These are phyloP conservation scores for Heliconius ethilla DNA, from an alignment of 2,888 invertebrate genomes.

Conservation along the genomic window DNA sequence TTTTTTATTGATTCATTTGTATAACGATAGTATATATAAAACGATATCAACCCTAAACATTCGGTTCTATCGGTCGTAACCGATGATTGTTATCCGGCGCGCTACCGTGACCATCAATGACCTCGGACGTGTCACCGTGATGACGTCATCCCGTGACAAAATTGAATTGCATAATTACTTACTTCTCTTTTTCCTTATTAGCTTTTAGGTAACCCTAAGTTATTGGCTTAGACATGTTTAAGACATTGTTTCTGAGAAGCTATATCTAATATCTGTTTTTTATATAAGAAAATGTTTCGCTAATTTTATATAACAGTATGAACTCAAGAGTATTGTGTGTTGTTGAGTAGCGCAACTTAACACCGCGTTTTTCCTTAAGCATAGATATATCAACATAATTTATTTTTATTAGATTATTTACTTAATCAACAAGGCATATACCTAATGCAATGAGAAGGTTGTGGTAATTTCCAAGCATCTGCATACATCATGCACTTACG, in stretches of 20 bases:
- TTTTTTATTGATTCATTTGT: not conserved
- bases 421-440: not conserved
- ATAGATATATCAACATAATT: too few species aligned
- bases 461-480: not conserved
- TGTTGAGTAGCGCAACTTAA: too few species aligned
- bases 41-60: slow-evolving; percentile 27
- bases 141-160: slow-evolving; percentile 8
- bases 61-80: slow-evolving; percentile 26
- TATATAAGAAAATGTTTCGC: too few species aligned
- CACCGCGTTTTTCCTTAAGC: not conserved
- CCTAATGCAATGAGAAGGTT: not conserved
- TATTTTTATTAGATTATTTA: too few species aligned
- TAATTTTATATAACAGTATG: too few species aligned
- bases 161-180: slow-evolving; percentile 13
- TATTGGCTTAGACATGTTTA: not conserved
- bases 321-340: too few species aligned
- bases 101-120: slow-evolving; percentile 33
- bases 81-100: slow-evolving; percentile 30
- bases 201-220: not conserved
- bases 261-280: not conserved
- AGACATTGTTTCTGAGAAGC: not conserved
- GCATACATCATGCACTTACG: too few species aligned
- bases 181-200: not conserved
- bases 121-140: slow-evolving; percentile 29
- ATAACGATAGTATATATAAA: not conserved